Percentiles rank a stretch among this genome's conserved stretches.
These are phyloP conservation scores for Campylomormyrus numenius DNA, from an alignment of 2,113 vertebrate species.

Conservation along the genomic window DNA sequence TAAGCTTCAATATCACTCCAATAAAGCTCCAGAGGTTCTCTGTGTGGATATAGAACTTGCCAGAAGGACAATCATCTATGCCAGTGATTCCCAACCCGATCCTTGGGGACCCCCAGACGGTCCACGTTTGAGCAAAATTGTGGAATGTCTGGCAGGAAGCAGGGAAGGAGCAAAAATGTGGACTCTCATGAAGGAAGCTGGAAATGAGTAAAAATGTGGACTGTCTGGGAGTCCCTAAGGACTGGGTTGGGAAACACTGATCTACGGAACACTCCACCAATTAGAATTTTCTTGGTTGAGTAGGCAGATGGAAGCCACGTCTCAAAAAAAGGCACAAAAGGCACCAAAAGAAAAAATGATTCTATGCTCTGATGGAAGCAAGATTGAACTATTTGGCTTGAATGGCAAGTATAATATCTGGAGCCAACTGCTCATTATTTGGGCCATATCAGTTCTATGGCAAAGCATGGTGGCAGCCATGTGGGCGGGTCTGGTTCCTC, in stretches of 20 bases:
- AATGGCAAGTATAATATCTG: not conserved
- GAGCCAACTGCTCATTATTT: not conserved
- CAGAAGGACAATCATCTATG: not conserved
- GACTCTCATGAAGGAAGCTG: too few relatives aligned
- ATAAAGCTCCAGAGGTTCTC: not conserved
- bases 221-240: too few relatives aligned
- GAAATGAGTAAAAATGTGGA: too few relatives aligned
- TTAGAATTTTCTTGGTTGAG: too few relatives aligned
- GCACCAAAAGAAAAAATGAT: not conserved
- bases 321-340: too few relatives aligned
- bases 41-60: not conserved
- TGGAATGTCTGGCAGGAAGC: too few relatives aligned
- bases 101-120: not conserved
- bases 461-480: not conserved
- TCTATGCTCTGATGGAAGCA: not conserved
- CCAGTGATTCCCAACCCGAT: not conserved
- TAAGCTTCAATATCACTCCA: not conserved
- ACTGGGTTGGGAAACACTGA: too few relatives aligned
- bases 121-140: not conserved
- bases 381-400: not conserved
- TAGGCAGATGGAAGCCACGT: too few relatives aligned
- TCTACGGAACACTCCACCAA: too few relatives aligned
- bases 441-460: not conserved
- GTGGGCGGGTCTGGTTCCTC: not conserved
- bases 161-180: too few relatives aligned